Conservation (phyloP, 2,113 vertebrate genomes). For the Charadrius vociferus region DNA sequence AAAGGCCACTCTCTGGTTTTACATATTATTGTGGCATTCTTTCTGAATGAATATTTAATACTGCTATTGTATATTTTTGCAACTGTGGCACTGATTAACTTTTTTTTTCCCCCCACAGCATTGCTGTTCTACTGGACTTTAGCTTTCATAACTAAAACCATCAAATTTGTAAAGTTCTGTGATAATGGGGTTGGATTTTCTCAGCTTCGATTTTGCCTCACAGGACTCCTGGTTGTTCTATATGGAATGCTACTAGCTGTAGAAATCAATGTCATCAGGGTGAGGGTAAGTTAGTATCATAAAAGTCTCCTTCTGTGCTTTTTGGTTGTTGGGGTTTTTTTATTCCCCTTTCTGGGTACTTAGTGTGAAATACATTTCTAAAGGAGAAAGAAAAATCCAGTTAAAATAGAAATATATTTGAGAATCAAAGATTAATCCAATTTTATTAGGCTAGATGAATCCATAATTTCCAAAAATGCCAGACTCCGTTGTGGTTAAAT, state of each 20-base stretch:
- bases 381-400: not conserved
- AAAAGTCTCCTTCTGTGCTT: not conserved
- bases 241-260: constrained; percentile 92
- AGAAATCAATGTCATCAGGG: constrained; percentile 94
- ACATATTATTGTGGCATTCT: not conserved
- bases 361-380: not conserved
- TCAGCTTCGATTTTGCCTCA: constrained; percentile 97
- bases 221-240: constrained; percentile 87
- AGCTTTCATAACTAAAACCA: constrained; percentile 94
- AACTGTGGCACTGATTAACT: not conserved
- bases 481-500: not conserved
- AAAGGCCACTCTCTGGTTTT: not conserved
- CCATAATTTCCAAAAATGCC: not conserved
- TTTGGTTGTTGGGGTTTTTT: not conserved
- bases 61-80: not conserved
- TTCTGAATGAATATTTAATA: not conserved
- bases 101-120: constrained; percentile 69
- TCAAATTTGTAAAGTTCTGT: constrained; percentile 97
- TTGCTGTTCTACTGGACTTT: constrained; percentile 94
- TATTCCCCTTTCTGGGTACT: not conserved
- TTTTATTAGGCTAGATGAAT: not conserved
- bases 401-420: not conserved
- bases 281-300: constrained; percentile 88
- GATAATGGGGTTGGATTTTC: constrained; percentile 89
- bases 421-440: not conserved